These are phyloP conservation scores for Neotoxoptera formosana DNA, from an alignment of 1,140 invertebrate species.

Conservation along the genomic window DNA sequence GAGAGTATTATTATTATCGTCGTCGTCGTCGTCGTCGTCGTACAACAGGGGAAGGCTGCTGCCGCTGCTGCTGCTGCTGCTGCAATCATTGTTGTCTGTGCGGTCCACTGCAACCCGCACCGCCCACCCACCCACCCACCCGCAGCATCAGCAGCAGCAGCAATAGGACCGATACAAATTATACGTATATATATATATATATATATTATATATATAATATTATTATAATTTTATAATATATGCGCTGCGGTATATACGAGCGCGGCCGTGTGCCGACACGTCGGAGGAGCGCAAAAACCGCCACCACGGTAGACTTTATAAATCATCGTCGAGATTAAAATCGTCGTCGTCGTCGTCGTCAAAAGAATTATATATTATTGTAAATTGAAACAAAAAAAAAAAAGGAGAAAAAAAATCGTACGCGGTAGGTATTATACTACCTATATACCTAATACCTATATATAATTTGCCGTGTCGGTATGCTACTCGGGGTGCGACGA, in stretches of 20 bases:
- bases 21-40: no score
- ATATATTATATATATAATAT: no score
- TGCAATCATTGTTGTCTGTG: conserved; percentile 54
- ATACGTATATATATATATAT: conserved; percentile 23
- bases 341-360: neutral
- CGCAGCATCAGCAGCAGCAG: no score
- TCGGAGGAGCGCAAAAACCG: neutral
- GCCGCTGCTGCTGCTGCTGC: no score
- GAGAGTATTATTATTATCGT: no score
- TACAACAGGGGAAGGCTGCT: neutral
- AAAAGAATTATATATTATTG: no score
- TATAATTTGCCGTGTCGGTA: no score
- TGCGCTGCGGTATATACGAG: neutral
- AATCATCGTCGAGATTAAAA: conserved; percentile 53
- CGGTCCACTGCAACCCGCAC: neutral
- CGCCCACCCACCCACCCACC: neutral
- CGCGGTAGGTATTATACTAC: no score
- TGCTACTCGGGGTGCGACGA: no score
- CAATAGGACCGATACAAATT: conserved; percentile 47
- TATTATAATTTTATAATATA: neutral
- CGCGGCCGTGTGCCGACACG: neutral
- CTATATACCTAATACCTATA: no score
- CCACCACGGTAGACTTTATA: conserved; percentile 8
- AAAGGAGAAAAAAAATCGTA: no score
- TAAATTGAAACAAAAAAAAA: neutral